Evolutionary conservation across 2,888 invertebrate species (phyloP).

Genomic region (Cephonodes hylas): DNA sequence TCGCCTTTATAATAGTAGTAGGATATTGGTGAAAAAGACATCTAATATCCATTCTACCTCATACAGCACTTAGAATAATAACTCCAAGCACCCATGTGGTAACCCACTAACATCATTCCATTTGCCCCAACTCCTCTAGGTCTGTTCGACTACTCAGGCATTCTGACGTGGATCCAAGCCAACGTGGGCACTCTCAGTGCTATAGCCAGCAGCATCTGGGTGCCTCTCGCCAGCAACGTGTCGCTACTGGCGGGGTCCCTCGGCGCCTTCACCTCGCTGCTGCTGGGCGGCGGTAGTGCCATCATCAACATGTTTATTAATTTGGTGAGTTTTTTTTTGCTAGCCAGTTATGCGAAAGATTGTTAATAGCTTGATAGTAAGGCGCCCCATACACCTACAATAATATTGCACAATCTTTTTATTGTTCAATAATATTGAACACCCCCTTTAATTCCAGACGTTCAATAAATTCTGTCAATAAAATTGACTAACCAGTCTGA

Average conservation of each 20-base stretch:
- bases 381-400: no score
- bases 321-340: constrained; percentile 83
- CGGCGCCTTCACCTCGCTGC: constrained; percentile 92
- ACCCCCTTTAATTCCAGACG: no score
- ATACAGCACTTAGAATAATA: background rate
- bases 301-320: constrained; percentile 93
- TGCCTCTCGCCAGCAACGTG: constrained; percentile 95
- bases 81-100: background rate
- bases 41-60: no score
- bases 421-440: no score
- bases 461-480: no score
- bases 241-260: constrained; percentile 91
- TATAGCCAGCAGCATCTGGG: constrained; percentile 91
- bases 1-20: no score
- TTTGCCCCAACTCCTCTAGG: constrained; percentile 57
- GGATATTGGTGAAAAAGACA: no score
- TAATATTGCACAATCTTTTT: no score
- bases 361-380: no score
- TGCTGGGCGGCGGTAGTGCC: constrained; percentile 94
- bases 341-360: no score
- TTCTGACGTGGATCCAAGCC: constrained; percentile 91
- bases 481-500: no score
- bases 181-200: constrained; percentile 95
- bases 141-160: constrained; percentile 86
- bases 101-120: background rate